phyloP scores from a whole-genome alignment of 2,113 vertebrate species.

The Malurus melanocephalus region DNA sequence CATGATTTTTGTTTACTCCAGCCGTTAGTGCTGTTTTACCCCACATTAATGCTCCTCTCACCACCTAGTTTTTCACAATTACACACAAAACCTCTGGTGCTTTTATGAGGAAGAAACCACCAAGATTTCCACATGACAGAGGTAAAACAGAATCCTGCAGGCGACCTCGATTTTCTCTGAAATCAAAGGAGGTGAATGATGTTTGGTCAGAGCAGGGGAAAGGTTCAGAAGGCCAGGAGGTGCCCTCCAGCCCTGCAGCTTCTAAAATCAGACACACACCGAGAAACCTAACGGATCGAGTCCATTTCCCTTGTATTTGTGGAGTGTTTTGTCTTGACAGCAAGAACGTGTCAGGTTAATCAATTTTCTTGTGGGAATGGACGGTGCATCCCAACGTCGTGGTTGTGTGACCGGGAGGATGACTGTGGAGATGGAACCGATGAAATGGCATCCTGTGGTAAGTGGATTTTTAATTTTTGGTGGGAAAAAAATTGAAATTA shows the following conservation, averaged over 20 bases:
- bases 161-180: not conserved
- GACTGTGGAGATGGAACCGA: conserved; percentile 93
- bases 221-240: not conserved
- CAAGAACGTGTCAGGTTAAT: conserved; percentile 85
- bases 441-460: conserved; percentile 88
- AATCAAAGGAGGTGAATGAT: not conserved
- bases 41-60: not conserved
- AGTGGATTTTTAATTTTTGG: conserved; percentile 44
- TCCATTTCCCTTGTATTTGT: conserved; percentile 31
- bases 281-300: not conserved
- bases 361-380: conserved; percentile 92
- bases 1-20: not conserved
- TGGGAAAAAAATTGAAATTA: not conserved
- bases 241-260: not conserved
- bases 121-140: not conserved
- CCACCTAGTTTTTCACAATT: not conserved
- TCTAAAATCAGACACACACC: not conserved
- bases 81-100: not conserved
- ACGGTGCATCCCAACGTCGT: conserved; percentile 86
- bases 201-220: not conserved
- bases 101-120: not conserved
- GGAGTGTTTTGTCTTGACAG: conserved; percentile 68
- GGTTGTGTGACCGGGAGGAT: conserved; percentile 91
- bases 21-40: not conserved
- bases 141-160: not conserved